Conservation (phyloP, 1,140 invertebrate genomes). For the Thereuonema tuberculata region DNA sequence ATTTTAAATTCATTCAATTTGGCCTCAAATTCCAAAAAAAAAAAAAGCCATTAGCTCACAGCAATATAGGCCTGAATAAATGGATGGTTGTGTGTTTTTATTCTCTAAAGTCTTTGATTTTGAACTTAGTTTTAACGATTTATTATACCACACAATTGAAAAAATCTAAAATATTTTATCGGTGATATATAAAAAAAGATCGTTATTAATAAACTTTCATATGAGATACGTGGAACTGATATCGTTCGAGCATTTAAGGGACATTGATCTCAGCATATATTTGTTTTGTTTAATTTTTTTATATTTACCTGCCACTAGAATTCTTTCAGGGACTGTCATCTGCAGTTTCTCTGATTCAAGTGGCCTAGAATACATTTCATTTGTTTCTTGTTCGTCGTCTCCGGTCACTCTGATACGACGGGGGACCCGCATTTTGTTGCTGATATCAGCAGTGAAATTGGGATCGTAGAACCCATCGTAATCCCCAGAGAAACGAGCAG, state of each 20-base stretch:
- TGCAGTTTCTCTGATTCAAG: slow-evolving; percentile 47
- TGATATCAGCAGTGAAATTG: slow-evolving; percentile 56
- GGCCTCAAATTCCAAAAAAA: too few relatives aligned
- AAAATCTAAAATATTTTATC: too few relatives aligned
- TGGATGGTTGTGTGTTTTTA: too few relatives aligned
- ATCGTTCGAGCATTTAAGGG: slow-evolving; percentile 18
- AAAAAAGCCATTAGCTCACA: too few relatives aligned
- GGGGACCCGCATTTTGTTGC: slow-evolving; percentile 59
- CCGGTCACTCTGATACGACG: slow-evolving; percentile 50
- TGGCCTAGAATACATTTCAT: slow-evolving; percentile 15
- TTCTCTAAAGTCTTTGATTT: too few relatives aligned
- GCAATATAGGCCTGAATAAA: too few relatives aligned
- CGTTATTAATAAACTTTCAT: slow-evolving; percentile 1
- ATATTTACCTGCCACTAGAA: slow-evolving; percentile 55
- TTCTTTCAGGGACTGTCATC: slow-evolving; percentile 82
- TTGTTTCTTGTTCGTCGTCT: slow-evolving; percentile 18
- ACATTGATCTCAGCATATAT: neutral
- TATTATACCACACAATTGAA: too few relatives aligned
- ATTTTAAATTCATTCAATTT: too few relatives aligned
- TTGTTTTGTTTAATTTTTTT: neutral
- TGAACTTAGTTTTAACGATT: too few relatives aligned
- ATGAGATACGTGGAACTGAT: slow-evolving; percentile 14
- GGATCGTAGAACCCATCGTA: slow-evolving; percentile 41
- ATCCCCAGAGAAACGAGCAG: neutral
- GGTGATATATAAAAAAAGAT: slow-evolving; percentile 9